Percentiles rank a stretch among this genome's conserved stretches.
These are phyloP conservation scores for Drosophila formosana DNA, from an alignment of 2,888 invertebrate genomes.

Conservation along the genomic window DNA sequence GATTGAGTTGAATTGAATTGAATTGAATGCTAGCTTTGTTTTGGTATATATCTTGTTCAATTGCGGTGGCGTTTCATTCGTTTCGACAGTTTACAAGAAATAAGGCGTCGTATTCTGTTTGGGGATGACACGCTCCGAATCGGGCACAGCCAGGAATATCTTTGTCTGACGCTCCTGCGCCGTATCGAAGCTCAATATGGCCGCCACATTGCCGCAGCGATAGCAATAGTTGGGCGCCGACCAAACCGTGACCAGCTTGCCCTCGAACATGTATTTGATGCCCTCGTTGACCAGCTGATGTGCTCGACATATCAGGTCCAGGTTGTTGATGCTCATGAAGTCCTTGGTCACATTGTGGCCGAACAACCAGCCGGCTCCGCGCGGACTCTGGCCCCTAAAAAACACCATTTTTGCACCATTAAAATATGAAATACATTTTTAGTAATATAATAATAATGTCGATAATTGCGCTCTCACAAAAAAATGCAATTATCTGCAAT, in stretches of 20 bases:
- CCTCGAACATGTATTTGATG: slow-evolving; percentile 99
- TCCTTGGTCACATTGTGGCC: slow-evolving; percentile 97
- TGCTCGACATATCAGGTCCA: slow-evolving; percentile 97
- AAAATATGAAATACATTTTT: no score
- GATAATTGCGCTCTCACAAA: no score
- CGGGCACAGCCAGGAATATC: slow-evolving; percentile 98
- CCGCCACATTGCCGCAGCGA: slow-evolving; percentile 99
- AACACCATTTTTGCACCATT: no score
- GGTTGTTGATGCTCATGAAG: slow-evolving; percentile 96
- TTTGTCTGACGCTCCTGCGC: slow-evolving; percentile 92
- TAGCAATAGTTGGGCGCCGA: slow-evolving; percentile 99
- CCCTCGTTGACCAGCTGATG: slow-evolving; percentile 99
- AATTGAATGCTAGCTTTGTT: not conserved
- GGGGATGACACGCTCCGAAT: slow-evolving; percentile 96
- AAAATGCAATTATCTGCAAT: no score
- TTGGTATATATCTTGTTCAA: slow-evolving; percentile 13
- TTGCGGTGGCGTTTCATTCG: not conserved
- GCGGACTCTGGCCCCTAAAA: slow-evolving; percentile 92
- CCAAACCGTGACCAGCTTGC: slow-evolving; percentile 99
- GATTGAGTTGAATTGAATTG: no score
- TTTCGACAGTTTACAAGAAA: slow-evolving; percentile 90
- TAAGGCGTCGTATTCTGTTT: slow-evolving; percentile 97
- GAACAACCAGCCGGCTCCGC: slow-evolving; percentile 99
- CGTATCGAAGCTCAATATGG: slow-evolving; percentile 95
- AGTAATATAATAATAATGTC: no score